These are phyloP conservation scores for Sphaerophoria taeniata DNA, from an alignment of 2,888 invertebrate species.

Conservation along the genomic window DNA sequence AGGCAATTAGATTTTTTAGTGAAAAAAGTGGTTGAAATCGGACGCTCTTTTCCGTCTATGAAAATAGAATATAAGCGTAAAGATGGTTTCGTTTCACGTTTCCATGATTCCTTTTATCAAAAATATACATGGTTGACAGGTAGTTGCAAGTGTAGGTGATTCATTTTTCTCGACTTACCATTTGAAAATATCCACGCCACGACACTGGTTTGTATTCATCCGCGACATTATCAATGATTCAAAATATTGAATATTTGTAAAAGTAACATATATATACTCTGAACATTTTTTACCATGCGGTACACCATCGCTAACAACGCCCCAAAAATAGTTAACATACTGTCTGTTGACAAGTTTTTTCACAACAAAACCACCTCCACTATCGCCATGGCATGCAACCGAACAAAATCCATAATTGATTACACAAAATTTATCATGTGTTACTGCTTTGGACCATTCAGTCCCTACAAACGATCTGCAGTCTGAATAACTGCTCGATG, in stretches of 20 bases:
- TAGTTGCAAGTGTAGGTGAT: too few species aligned
- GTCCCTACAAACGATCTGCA: constrained; percentile 72
- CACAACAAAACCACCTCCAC: constrained; percentile 77
- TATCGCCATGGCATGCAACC: constrained; percentile 77
- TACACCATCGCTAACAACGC: constrained; percentile 76
- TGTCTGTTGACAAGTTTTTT: constrained; percentile 26
- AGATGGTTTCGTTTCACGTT: too few species aligned
- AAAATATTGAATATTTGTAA: constrained; percentile 74
- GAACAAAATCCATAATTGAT: constrained; percentile 72
- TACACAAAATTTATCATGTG: constrained; percentile 80
- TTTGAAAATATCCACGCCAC: too few species aligned
- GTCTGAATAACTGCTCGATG: constrained; percentile 64
- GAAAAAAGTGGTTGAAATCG: too few species aligned
- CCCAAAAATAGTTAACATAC: constrained; percentile 75
- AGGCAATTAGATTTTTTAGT: too few species aligned
- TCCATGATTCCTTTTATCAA: too few species aligned
- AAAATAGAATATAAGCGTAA: too few species aligned
- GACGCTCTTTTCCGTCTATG: too few species aligned
- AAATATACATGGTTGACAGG: too few species aligned
- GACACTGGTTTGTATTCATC: too few species aligned
- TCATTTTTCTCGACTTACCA: too few species aligned
- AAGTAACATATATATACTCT: constrained; percentile 48
- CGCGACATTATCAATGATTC: constrained; percentile 4
- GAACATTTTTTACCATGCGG: constrained; percentile 38
- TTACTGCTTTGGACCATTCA: constrained; percentile 70